Evolutionary conservation across 2,113 vertebrate genomes (phyloP).

Genomic region (Plectropomus leopardus): DNA sequence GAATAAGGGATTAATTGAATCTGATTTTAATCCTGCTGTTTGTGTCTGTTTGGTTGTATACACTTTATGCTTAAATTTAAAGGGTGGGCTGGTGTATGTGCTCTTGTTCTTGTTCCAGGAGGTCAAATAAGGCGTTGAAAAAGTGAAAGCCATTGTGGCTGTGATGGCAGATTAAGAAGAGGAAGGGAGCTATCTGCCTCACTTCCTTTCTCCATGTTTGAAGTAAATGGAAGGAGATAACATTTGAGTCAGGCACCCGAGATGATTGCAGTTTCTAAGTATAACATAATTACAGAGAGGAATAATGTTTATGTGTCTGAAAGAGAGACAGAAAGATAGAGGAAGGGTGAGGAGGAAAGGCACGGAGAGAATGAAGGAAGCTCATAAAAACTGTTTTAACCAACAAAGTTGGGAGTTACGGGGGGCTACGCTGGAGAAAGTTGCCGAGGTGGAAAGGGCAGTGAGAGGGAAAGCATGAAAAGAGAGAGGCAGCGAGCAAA

Average conservation of each 20-base stretch:
- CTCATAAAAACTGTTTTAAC: slow-evolving; percentile 44
- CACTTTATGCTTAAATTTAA: slow-evolving; percentile 30
- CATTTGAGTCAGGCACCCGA: slow-evolving; percentile 41
- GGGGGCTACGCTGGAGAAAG: slow-evolving; percentile 32
- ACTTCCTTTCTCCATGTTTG: slow-evolving; percentile 24
- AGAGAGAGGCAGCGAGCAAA: slow-evolving; percentile 46
- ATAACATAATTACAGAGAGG: slow-evolving; percentile 61
- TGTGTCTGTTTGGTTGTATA: slow-evolving; percentile 43
- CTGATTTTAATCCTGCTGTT: slow-evolving; percentile 70
- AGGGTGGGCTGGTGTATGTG: neutral
- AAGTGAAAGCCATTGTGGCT: slow-evolving; percentile 10
- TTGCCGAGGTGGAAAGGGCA: slow-evolving; percentile 61
- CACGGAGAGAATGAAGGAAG: neutral
- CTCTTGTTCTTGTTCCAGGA: slow-evolving; percentile 9
- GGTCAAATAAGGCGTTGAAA: slow-evolving; percentile 42
- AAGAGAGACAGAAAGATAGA: slow-evolving; percentile 2
- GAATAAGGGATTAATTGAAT: slow-evolving; percentile 77
- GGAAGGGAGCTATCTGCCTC: slow-evolving; percentile 32
- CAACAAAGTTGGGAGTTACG: slow-evolving; percentile 24
- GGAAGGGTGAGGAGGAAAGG: slow-evolving; percentile 16
- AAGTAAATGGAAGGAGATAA: slow-evolving; percentile 60
- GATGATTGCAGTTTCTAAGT: slow-evolving; percentile 63
- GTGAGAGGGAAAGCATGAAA: slow-evolving; percentile 47
- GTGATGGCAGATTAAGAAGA: slow-evolving; percentile 30
- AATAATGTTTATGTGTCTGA: slow-evolving; percentile 57